A percentile compares a stretch with the other conserved stretches of the same genome.
Conservation (phyloP, 2,113 vertebrate species). For the Cephalopholis sonnerati region DNA sequence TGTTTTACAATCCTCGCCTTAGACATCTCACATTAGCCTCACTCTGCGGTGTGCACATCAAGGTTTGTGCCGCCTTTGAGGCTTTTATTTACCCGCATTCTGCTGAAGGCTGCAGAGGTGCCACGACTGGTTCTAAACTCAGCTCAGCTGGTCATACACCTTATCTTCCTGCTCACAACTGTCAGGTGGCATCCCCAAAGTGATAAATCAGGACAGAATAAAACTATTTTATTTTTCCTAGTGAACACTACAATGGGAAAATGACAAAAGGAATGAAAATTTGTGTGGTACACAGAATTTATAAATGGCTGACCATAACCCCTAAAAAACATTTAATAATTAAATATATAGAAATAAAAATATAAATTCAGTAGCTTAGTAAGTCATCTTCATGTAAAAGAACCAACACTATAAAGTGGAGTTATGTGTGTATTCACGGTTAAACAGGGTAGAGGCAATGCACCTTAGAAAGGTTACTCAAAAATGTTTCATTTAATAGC, state of each 20-base stretch:
- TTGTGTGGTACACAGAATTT: background rate
- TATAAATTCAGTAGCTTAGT: background rate
- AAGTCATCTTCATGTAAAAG: slow-evolving; percentile 18
- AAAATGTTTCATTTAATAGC: background rate
- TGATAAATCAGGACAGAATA: slow-evolving; percentile 48
- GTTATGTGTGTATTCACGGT: background rate
- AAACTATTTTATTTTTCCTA: slow-evolving; percentile 45
- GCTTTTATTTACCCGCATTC: slow-evolving; percentile 44
- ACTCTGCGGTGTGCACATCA: slow-evolving; percentile 7
- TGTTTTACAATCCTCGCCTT: slow-evolving; percentile 62
- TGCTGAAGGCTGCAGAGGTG: slow-evolving; percentile 12
- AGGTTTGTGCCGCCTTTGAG: slow-evolving; percentile 18
- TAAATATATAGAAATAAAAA: slow-evolving; percentile 3
- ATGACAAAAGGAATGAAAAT: slow-evolving; percentile 32
- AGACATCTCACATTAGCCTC: slow-evolving; percentile 43
- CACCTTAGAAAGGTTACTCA: background rate
- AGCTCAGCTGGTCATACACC: slow-evolving; percentile 18
- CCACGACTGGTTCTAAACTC: slow-evolving; percentile 11
- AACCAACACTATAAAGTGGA: background rate
- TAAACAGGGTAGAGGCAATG: background rate
- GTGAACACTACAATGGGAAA: slow-evolving; percentile 14
- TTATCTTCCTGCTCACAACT: slow-evolving; percentile 42
- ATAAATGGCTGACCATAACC: slow-evolving; percentile 4
- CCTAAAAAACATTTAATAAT: background rate
- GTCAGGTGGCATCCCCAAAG: slow-evolving; percentile 34